Conservation (phyloP, 2,113 vertebrate genomes). For the Urocynchramus pylzowi region DNA sequence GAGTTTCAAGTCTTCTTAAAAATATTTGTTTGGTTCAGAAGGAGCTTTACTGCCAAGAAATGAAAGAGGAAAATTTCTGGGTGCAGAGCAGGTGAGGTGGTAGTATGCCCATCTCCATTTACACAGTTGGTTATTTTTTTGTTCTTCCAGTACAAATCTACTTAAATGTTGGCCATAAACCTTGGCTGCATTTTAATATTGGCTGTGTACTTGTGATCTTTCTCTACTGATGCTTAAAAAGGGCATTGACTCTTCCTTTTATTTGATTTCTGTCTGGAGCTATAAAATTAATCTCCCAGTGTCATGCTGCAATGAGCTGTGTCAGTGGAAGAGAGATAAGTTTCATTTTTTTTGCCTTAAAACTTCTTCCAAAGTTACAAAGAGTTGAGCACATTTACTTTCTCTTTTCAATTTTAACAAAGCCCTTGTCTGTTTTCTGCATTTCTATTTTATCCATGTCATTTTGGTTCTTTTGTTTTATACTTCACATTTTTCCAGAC, state of each 20-base stretch:
- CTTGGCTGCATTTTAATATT: constrained; percentile 48
- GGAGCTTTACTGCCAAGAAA: neutral
- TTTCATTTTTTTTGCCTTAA: constrained; percentile 26
- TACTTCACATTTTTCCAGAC: constrained; percentile 47
- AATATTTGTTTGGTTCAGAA: neutral
- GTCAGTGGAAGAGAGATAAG: constrained; percentile 51
- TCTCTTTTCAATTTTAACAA: constrained; percentile 58
- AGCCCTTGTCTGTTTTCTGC: constrained; percentile 35
- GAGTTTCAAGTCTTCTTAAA: neutral
- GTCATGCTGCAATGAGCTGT: constrained; percentile 47
- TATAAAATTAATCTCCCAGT: constrained; percentile 60
- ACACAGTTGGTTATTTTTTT: constrained; percentile 26
- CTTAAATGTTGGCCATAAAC: constrained; percentile 44
- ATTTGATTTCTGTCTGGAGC: constrained; percentile 63
- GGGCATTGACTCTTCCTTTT: constrained; percentile 54
- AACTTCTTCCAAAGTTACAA: constrained; percentile 58
- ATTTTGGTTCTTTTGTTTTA: constrained; percentile 66
- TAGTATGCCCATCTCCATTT: neutral
- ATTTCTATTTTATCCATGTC: constrained; percentile 66
- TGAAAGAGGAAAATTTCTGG: neutral
- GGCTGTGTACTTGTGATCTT: constrained; percentile 51
- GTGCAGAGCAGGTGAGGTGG: neutral
- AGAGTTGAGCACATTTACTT: constrained; percentile 36
- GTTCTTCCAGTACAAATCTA: constrained; percentile 36
- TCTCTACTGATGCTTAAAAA: constrained; percentile 61